phyloP scores from a whole-genome alignment of 2,113 vertebrate species.

The Ovis canadensis region DNA sequence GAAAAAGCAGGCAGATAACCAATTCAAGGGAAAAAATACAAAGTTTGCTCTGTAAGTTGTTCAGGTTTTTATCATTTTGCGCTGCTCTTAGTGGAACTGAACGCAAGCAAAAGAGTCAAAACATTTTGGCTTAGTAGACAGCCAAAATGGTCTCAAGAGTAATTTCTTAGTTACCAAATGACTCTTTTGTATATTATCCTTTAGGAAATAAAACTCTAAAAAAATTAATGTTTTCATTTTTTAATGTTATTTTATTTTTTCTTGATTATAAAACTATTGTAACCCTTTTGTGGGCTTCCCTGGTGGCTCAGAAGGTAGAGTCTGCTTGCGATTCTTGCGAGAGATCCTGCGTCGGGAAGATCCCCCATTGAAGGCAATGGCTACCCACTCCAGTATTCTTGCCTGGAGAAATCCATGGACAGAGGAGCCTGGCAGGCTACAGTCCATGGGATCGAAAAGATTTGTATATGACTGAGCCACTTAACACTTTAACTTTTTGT shows the following conservation, averaged over 20 bases:
- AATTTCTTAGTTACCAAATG: not conserved
- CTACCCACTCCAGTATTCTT: not conserved
- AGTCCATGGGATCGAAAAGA: not conserved
- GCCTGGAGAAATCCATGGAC: not conserved
- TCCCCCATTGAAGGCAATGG: not conserved
- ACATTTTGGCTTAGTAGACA: not conserved
- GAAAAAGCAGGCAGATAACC: not conserved
- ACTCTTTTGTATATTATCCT: not conserved
- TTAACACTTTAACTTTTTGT: not conserved
- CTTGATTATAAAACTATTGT: not conserved
- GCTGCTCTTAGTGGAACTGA: not conserved
- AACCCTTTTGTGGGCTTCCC: not conserved
- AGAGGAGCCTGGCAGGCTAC: not conserved
- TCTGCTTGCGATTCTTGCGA: not conserved
- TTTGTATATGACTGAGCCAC: not conserved
- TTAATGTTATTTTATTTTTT: not conserved
- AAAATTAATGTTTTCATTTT: not conserved
- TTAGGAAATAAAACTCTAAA: not conserved
- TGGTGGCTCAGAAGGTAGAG: not conserved
- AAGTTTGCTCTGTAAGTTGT: not conserved
- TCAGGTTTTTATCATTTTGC: not conserved
- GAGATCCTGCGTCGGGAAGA: not conserved
- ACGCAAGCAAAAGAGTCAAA: not conserved
- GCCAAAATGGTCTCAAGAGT: not conserved
- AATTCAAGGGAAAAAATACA: not conserved